Conservation (phyloP, 2,888 invertebrate genomes). For the Pecten maximus region DNA sequence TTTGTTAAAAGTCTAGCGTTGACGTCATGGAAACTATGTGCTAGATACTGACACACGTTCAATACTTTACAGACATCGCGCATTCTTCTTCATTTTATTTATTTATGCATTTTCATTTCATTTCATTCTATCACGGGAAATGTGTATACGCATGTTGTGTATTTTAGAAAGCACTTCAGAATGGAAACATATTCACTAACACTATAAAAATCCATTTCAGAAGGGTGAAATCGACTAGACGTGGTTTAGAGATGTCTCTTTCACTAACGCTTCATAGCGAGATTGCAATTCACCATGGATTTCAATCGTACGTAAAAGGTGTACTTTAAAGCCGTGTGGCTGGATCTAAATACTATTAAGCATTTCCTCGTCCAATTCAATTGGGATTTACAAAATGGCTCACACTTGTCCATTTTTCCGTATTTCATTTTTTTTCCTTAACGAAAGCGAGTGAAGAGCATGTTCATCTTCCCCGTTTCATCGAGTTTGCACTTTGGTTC, state of each 20-base stretch:
- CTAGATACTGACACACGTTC: too few relatives aligned
- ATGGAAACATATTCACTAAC: neutral
- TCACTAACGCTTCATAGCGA: neutral
- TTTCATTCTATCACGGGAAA: too few relatives aligned
- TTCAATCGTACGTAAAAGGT: neutral
- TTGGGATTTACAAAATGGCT: neutral
- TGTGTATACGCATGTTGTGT: neutral
- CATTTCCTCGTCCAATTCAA: neutral
- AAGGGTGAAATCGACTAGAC: constrained; percentile 13
- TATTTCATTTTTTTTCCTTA: neutral
- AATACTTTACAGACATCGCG: too few relatives aligned
- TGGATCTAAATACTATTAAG: neutral
- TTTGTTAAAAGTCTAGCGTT: too few relatives aligned
- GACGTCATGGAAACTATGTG: too few relatives aligned
- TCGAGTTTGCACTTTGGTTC: neutral
- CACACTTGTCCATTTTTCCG: neutral
- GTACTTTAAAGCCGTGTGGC: neutral
- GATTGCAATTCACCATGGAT: neutral
- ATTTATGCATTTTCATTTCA: too few relatives aligned
- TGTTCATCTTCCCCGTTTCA: neutral
- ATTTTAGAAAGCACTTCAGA: neutral
- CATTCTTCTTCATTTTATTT: too few relatives aligned
- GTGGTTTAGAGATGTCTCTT: neutral
- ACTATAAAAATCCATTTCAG: neutral
- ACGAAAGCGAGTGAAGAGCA: neutral